Evolutionary conservation across 2,888 invertebrate species (phyloP), one percentile per base, ranked within the genome.

Genomic region (Calliphora vomitoria): DNA sequence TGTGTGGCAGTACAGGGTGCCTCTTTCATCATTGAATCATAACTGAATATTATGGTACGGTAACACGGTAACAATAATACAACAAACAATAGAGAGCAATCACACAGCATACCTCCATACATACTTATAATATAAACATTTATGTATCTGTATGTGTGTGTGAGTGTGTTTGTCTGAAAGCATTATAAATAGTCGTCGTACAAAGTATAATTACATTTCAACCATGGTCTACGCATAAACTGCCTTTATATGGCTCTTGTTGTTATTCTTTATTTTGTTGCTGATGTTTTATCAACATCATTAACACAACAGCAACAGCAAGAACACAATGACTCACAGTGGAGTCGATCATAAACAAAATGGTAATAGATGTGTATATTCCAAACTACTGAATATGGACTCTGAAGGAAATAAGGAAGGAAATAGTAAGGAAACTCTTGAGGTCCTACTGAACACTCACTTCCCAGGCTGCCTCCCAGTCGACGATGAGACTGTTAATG

Each of bases 141-240:
- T 25, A 25, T 13, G 31, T 4, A 31, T 5, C 20, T 25, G 13
- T 31, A 13, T 62, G 8, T 62, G 62, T 31, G 8, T 62, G 8
- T 8, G 55, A 15, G 50, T 47, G 3, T 38, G 3, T 74, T 4
- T 3, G 15, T 15, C 3, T 41, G 74, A 15, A 31, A 25, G 18
- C 35, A 74, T 74, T 58, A 50, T 44, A 74, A 47, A 20, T 50
- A 62, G 25, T n/a, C n/a, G 69, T 11, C 18, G 75, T 20, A 25
- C 41, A 41, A 66, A 55, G 8, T 72, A 53, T 75, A 86, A 79
- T 82, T 86, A 82, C 74, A 64, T 64, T 62, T 62, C 62, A 79
- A n/a, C 25, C 62, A 60, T 55, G 74, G 41, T 62, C 35, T 62
- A 82, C 86, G 60, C 69, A 82, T 55, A 79, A 38, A 62, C 53